Evolutionary conservation across 2,113 vertebrate genomes (phyloP), one percentile per base, ranked within the genome.

Genomic region (Dipodomys spectabilis): DNA sequence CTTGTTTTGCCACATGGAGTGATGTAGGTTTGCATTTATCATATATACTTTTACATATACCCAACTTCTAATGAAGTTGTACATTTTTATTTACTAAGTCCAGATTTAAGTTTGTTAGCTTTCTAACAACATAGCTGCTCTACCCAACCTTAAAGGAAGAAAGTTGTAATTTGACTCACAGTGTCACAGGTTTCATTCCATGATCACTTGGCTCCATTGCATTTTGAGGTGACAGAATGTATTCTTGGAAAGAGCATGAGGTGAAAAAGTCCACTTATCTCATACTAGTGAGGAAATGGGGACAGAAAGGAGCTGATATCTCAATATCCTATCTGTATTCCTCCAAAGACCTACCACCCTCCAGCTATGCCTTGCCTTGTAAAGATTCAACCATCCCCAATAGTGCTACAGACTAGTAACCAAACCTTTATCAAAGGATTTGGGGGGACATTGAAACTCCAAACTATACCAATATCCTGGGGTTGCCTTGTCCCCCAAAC

Each of bases 81-180:
- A 45, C 60, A 73, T 10, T 77, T 84, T 83, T 39, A 44, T 82
- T 92, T 82, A 35, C 22, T 86, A 95, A 95, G 78, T 82, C 19
- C 30, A 78, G 10, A 60, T 93, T 89, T 71, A 77, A 49, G 16
- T 77, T 82, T 88, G 10, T 79, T 15, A 71, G 5, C 23, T 81
- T 71, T 65, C 0, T 57, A 25, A 81, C 5, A 39, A 16, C 73
- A n/a, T 92, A 28, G 20, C 25, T 67, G 19, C n/a, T 15, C 6
- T 49, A 74, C 86, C 65, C 39, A 86, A 67, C 32, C 25, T 67
- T 39, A 72, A 67, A 39, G 20, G 27, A 87, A 32, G 8, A 81
- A 49, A 32, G 39, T 0, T 78, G 62, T 25, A 11, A 35, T 83
- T 91, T 68, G 44, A 7, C n/a, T 57, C 44, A 67, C 22, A 9